Evolutionary conservation across 2,113 vertebrate genomes (phyloP).

Genomic region (Phalacrocorax carbo): DNA sequence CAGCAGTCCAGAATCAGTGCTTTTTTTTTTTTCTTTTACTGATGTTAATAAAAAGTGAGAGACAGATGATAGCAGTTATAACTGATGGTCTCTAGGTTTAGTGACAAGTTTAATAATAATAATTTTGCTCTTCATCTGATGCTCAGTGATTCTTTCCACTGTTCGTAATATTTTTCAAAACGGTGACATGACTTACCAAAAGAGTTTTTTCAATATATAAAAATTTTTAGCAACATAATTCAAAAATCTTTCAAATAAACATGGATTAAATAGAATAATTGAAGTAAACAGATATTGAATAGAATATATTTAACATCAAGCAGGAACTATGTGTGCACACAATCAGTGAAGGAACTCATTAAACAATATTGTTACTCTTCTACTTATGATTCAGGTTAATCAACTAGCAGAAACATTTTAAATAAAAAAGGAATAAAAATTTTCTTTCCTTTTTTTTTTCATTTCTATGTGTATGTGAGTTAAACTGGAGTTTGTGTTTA

Average conservation of each 20-base stretch:
- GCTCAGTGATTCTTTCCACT: neutral
- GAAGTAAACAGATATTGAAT: neutral
- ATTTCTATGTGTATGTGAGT: rapidly evolving
- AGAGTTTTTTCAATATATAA: neutral
- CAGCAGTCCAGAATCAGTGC: neutral
- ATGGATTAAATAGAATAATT: neutral
- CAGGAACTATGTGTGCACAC: neutral
- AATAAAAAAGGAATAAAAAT: neutral
- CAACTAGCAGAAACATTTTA: neutral
- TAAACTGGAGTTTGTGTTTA: neutral
- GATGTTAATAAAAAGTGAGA: neutral
- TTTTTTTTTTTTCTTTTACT: neutral
- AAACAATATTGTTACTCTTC: neutral
- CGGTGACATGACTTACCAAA: neutral
- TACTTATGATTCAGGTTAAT: neutral
- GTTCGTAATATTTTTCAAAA: neutral
- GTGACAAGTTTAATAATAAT: neutral
- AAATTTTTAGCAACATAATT: neutral
- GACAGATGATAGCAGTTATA: neutral
- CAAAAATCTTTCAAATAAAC: neutral
- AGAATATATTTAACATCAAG: neutral
- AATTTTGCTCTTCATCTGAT: neutral
- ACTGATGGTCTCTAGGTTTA: neutral
- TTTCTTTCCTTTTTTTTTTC: neutral
- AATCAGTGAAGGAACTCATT: neutral